phyloP scores from a whole-genome alignment of 2,888 invertebrate species.

The Mantis religiosa region DNA sequence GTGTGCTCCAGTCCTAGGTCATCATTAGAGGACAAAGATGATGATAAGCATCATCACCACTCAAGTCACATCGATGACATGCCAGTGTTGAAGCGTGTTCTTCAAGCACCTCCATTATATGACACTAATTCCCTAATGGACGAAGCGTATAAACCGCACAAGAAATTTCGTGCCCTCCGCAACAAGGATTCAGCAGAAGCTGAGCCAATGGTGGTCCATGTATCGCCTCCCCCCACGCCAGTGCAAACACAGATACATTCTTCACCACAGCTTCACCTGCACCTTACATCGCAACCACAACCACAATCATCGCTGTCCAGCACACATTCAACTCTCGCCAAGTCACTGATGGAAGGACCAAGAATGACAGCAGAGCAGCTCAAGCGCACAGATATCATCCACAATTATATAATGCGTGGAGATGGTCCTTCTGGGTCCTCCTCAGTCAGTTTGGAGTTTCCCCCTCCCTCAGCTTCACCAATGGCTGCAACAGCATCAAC shows the following conservation, averaged over 20 bases:
- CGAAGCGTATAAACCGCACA: constrained; percentile 92
- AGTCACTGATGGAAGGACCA: constrained; percentile 88
- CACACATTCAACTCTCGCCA: constrained; percentile 85
- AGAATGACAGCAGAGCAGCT: constrained; percentile 90
- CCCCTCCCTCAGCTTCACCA: constrained; percentile 39
- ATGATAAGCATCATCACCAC: constrained; percentile 50
- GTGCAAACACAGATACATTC: constrained; percentile 32
- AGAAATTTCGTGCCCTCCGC: constrained; percentile 85
- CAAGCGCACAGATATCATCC: constrained; percentile 87
- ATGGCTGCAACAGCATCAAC: constrained; percentile 53
- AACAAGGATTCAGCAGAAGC: constrained; percentile 75
- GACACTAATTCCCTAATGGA: constrained; percentile 89
- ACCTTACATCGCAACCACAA: constrained; percentile 43
- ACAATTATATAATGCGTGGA: constrained; percentile 84
- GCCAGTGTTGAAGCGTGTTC: constrained; percentile 88
- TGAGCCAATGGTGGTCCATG: constrained; percentile 54
- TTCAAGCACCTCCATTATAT: constrained; percentile 88
- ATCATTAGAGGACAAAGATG: constrained; percentile 64
- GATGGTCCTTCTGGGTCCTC: constrained; percentile 44
- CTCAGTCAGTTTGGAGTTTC: constrained; percentile 31
- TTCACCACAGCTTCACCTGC: constrained; percentile 47
- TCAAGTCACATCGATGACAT: constrained; percentile 65
- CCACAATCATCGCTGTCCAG: constrained; percentile 62
- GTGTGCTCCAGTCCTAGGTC: constrained; percentile 85
- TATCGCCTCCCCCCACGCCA: constrained; percentile 26